phyloP scores from a whole-genome alignment of 2,797 vertebrate species.

The Spheniscus humboldti region DNA sequence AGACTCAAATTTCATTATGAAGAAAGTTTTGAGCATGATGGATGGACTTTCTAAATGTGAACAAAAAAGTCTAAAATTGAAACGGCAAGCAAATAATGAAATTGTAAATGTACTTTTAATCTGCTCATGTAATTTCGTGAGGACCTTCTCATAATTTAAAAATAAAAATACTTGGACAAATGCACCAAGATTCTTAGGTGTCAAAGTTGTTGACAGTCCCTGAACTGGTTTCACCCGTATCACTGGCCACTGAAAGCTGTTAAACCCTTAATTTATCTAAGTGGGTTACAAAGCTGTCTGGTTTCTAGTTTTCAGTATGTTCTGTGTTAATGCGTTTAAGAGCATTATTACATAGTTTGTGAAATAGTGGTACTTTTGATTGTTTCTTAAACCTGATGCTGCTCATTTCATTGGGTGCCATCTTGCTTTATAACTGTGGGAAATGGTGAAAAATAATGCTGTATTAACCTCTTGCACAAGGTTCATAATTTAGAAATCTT shows the following conservation, averaged over 20 bases:
- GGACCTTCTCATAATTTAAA: background rate
- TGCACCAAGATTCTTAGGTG: background rate
- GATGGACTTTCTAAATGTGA: background rate
- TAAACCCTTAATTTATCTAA: background rate
- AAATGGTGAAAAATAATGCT: background rate
- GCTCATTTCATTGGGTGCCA: background rate
- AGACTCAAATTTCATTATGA: background rate
- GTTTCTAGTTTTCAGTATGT: background rate
- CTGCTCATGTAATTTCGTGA: background rate
- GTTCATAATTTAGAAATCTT: background rate
- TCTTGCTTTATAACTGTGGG: background rate
- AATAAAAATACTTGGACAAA: background rate
- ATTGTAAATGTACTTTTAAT: background rate
- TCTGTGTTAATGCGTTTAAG: background rate
- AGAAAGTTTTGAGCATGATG: background rate
- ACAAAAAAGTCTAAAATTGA: background rate
- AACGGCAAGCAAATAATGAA: background rate
- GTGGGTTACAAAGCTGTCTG: background rate
- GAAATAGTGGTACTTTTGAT: background rate
- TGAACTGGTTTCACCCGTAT: background rate
- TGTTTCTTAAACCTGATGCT: background rate
- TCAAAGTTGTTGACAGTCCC: background rate
- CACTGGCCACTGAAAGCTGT: background rate
- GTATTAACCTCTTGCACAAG: background rate
- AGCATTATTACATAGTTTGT: background rate